Percentiles rank a stretch among this genome's conserved stretches.
These are phyloP conservation scores for Atrichornis clamosus DNA, from an alignment of 2,113 vertebrate species.

Conservation along the genomic window DNA sequence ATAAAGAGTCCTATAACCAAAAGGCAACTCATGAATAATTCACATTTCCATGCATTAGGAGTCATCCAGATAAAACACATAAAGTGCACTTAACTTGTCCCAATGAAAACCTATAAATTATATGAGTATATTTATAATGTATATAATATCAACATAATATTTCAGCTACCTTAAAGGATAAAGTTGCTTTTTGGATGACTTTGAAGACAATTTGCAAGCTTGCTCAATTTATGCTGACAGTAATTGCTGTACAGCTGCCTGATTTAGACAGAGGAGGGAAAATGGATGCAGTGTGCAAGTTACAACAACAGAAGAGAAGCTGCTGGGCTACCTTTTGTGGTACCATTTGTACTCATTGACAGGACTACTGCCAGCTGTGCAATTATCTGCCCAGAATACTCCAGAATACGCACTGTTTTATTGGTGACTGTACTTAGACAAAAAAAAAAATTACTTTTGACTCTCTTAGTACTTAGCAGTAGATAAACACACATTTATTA, in stretches of 20 bases:
- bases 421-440: neutral
- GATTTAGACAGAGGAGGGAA: constrained; percentile 6
- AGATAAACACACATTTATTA: neutral
- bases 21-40: constrained; percentile 70
- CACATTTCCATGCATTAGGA: constrained; percentile 60
- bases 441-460: neutral
- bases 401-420: neutral
- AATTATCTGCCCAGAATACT: neutral
- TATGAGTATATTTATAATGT: constrained; percentile 39
- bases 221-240: constrained; percentile 20
- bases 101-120: constrained; percentile 55
- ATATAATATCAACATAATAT: constrained; percentile 40
- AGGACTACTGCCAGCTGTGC: neutral
- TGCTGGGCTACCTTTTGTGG: neutral
- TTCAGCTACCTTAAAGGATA: constrained; percentile 46
- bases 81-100: constrained; percentile 58
- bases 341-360: neutral
- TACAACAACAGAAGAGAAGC: neutral
- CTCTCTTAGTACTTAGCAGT: neutral
- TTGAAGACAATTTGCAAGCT: constrained; percentile 51
- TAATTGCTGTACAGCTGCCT: neutral
- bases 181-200: constrained; percentile 31
- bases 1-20: constrained; percentile 57
- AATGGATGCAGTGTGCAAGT: neutral
- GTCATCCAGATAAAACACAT: constrained; percentile 39